phyloP scores from a whole-genome alignment of 1,140 invertebrate genomes.

The Tachypleus tridentatus region DNA sequence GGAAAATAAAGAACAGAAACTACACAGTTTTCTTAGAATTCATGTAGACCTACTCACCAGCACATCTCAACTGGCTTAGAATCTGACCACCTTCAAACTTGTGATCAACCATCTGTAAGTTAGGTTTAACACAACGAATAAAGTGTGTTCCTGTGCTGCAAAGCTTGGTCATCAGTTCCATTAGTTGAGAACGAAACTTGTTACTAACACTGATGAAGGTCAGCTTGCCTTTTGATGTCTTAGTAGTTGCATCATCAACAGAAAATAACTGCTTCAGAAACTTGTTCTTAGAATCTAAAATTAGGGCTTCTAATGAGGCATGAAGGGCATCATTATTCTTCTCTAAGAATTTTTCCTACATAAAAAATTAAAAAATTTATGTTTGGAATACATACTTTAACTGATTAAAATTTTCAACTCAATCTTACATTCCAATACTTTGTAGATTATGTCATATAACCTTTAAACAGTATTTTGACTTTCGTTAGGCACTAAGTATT shows the following conservation, averaged over 20 bases:
- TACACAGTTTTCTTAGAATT: too few species aligned
- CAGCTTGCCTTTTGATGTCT: constrained; percentile 52
- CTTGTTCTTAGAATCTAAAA: constrained; percentile 71
- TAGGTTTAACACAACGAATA: constrained; percentile 93
- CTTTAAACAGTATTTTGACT: too few species aligned
- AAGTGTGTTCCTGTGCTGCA: constrained; percentile 90
- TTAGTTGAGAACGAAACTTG: constrained; percentile 84
- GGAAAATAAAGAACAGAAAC: too few species aligned
- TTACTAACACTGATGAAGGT: constrained; percentile 90
- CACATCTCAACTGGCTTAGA: constrained; percentile 85
- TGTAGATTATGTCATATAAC: too few species aligned
- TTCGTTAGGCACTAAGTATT: too few species aligned
- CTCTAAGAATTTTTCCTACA: constrained; percentile 61
- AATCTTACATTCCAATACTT: too few species aligned
- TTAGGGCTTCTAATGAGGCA: constrained; percentile 77
- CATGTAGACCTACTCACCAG: constrained; percentile 34
- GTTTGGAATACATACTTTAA: too few species aligned
- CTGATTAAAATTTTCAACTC: too few species aligned
- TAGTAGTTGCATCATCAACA: constrained; percentile 20
- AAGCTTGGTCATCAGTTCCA: constrained; percentile 84
- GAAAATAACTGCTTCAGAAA: constrained; percentile 67
- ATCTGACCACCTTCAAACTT: constrained; percentile 81
- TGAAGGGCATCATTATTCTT: constrained; percentile 98
- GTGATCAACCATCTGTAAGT: constrained; percentile 82
- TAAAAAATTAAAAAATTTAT: too few species aligned